Percentiles rank a stretch among this genome's conserved stretches.
Conservation (phyloP, 2,113 vertebrate genomes). For the Orcinus orca region DNA sequence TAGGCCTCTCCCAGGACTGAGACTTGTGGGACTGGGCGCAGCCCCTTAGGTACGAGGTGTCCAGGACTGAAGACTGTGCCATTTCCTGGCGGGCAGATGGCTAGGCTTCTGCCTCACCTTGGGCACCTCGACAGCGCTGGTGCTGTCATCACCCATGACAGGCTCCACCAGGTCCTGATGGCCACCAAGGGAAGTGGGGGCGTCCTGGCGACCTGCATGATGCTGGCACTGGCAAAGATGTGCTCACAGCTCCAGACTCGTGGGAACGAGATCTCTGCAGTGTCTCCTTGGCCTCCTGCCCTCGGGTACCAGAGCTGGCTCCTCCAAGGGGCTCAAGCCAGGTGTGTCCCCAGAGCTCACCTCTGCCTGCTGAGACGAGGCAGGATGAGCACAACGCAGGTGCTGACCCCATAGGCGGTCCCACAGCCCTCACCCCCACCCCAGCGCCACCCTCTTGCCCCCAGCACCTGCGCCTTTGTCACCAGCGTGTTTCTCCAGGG, state of each 20-base stretch:
- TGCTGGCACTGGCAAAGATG: background rate
- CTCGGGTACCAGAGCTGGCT: background rate
- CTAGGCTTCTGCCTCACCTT: background rate
- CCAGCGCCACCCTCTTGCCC: background rate
- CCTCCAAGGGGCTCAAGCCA: accelerated
- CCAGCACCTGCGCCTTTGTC: slow-evolving; percentile 18
- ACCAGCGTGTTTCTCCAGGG: background rate
- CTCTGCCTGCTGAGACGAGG: too few species aligned
- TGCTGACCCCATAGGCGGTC: background rate
- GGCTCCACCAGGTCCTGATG: background rate
- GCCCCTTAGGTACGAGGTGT: too few species aligned
- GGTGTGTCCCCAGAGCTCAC: background rate
- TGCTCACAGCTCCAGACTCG: background rate
- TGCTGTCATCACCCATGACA: background rate
- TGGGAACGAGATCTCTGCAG: background rate
- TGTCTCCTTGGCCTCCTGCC: background rate
- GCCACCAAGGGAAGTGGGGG: background rate
- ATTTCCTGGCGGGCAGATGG: background rate
- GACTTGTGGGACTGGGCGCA: background rate
- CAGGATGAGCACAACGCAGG: accelerated
- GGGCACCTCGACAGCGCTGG: background rate
- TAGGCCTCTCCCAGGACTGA: background rate
- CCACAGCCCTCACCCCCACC: background rate
- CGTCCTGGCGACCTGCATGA: background rate
- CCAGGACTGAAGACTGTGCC: background rate